phyloP scores from a whole-genome alignment of 2,888 invertebrate species.

The Actias luna region DNA sequence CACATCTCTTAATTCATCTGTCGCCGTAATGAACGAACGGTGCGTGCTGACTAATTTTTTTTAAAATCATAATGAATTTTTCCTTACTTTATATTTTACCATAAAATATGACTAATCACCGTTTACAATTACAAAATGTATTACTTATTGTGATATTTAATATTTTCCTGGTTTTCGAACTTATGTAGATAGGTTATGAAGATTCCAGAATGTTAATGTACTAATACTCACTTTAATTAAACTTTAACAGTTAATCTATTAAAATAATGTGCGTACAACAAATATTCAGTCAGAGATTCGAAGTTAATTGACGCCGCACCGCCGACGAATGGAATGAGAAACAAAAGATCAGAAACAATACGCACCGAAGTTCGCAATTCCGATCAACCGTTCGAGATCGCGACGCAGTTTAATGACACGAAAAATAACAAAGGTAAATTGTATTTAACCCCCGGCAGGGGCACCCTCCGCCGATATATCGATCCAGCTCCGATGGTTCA shows the following conservation, averaged over 20 bases:
- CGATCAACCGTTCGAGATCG: conserved; percentile 78
- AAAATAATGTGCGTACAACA: conserved; percentile 44
- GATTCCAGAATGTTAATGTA: neutral
- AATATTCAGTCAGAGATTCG: conserved; percentile 72
- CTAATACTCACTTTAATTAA: neutral
- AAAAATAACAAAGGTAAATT: conserved; percentile 83
- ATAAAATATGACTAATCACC: too few species aligned
- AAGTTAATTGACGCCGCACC: conserved; percentile 81
- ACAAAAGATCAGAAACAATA: conserved; percentile 82
- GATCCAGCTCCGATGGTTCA: conserved; percentile 61
- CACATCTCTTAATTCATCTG: too few species aligned
- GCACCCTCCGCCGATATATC: conserved; percentile 66
- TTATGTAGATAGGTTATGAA: too few species aligned
- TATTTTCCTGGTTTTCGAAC: too few species aligned
- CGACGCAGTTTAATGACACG: conserved; percentile 82
- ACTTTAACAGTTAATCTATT: neutral
- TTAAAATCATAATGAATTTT: too few species aligned
- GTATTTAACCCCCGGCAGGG: conserved; percentile 77
- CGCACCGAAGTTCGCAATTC: conserved; percentile 78
- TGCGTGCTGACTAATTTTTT: too few species aligned
- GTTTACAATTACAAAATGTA: too few species aligned
- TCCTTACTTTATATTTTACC: too few species aligned
- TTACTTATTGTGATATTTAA: too few species aligned
- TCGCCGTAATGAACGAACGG: too few species aligned
- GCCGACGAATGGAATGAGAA: conserved; percentile 71